Conservation (phyloP, 2,888 invertebrate species). For the Drosophila leonis region DNA sequence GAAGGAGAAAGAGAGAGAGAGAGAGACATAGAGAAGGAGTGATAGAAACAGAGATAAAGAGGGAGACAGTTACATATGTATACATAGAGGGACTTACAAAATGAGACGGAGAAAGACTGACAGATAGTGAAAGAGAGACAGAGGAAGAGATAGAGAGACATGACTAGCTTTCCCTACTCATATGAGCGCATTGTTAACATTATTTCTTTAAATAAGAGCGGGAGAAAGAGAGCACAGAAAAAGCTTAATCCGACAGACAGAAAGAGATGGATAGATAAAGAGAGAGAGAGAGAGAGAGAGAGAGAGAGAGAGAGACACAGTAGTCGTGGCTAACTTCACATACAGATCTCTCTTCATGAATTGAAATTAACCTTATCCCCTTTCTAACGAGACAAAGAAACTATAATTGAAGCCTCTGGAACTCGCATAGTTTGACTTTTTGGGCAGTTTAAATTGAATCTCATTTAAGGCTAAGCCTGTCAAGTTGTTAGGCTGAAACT, state of each 20-base stretch:
- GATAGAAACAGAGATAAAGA: not conserved
- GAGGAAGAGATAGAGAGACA: too few species aligned
- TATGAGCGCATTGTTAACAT: too few species aligned
- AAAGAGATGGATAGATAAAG: not conserved
- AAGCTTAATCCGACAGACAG: not conserved
- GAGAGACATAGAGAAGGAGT: not conserved
- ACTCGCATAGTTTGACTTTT: slow-evolving; percentile 1
- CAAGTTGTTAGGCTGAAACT: slow-evolving; percentile 7
- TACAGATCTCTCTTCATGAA: not conserved
- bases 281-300: not conserved
- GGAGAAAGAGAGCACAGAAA: too few species aligned
- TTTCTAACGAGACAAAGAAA: not conserved
- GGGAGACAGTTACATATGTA: too few species aligned
- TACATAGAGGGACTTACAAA: too few species aligned
- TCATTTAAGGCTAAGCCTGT: not conserved
- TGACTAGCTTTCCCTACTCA: not conserved
- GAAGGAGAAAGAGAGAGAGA: not conserved
- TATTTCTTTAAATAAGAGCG: too few species aligned
- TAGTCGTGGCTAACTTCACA: not conserved
- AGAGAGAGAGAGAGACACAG: not conserved
- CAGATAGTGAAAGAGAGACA: too few species aligned
- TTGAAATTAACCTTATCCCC: too few species aligned
- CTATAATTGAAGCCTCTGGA: not conserved
- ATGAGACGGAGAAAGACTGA: too few species aligned
- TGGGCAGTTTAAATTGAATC: not conserved